phyloP scores from a whole-genome alignment of 2,113 vertebrate species.

The Eubucco bourcierii region DNA sequence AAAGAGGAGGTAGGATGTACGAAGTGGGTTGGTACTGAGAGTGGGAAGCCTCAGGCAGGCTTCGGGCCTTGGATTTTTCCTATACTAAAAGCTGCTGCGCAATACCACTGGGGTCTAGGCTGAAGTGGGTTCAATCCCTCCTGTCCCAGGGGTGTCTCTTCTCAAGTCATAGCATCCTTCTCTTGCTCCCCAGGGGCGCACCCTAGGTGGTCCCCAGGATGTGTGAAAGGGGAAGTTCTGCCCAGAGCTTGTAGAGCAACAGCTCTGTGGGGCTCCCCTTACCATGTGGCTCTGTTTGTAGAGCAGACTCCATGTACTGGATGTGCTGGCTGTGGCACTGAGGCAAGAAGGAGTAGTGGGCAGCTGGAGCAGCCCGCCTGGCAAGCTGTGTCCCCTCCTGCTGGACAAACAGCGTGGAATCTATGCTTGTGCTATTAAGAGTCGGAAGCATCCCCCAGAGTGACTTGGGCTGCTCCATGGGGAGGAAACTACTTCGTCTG shows the following conservation, averaged over 20 bases:
- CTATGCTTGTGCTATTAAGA: background rate
- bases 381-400: background rate
- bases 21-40: background rate
- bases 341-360: background rate
- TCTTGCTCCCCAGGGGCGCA: background rate
- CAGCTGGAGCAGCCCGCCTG: background rate
- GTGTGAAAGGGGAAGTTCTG: background rate
- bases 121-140: background rate
- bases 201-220: background rate
- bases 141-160: background rate
- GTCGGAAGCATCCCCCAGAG: background rate
- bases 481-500: background rate
- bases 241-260: background rate
- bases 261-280: background rate
- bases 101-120: background rate
- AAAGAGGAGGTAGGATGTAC: background rate
- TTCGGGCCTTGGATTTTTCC: background rate
- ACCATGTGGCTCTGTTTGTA: background rate
- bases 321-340: background rate
- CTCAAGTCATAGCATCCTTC: background rate
- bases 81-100: background rate
- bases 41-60: background rate
- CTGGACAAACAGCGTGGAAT: rapidly evolving
- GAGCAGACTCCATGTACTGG: background rate
- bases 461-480: background rate